Base-by-base conservation (phyloP, 2,797 vertebrate genomes). In the Anableps anableps region DNA sequence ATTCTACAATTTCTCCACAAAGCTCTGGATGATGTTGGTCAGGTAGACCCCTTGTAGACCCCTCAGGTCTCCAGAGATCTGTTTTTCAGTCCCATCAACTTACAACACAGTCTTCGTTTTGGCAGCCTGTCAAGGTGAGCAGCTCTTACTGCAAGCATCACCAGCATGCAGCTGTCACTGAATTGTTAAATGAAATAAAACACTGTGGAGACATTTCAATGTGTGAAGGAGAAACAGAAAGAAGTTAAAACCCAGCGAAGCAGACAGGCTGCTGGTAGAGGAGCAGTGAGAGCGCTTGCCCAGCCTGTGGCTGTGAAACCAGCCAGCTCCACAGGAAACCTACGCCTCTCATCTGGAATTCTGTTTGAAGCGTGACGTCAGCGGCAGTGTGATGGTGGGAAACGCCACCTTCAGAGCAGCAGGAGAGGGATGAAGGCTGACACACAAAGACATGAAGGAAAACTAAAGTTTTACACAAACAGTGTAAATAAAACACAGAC, bases 291-390 rank as follows among this genome's bases (percentile, higher is more conserved):
- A 43, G 43, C 43, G 4, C n/a, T n/a, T n/a, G n/a, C n/a, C n/a
- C n/a, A n/a, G n/a, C n/a, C n/a, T n/a, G n/a, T n/a, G n/a, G n/a
- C n/a, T n/a, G n/a, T n/a, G 26, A 75, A 53, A 78, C 78, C 75
- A 41, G 34, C 51, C 1, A 34, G 68, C 74, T 72, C 51, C 1
- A 74, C 85, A 83, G 82, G 86, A 88, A 66, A 72, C 23, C 23
- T 9, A 60, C 66, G 41, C 72, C 76, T 55, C 77, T 83, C 78
- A 81, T 91, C 77, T 58, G 1, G 0, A 4, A 85, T 85, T 84
- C 88, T 75, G 78, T 85, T 88, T 87, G 85, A 88, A 78, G 79
- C 78, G 0, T 86, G 86, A 91, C 83, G 88, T 88, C 86, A 88
- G 85, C 14, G 38, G 72, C 81, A 81, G 74, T 48, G 55, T 64